Base-by-base conservation (phyloP, 2,113 vertebrate species). In the Suncus etruscus region DNA sequence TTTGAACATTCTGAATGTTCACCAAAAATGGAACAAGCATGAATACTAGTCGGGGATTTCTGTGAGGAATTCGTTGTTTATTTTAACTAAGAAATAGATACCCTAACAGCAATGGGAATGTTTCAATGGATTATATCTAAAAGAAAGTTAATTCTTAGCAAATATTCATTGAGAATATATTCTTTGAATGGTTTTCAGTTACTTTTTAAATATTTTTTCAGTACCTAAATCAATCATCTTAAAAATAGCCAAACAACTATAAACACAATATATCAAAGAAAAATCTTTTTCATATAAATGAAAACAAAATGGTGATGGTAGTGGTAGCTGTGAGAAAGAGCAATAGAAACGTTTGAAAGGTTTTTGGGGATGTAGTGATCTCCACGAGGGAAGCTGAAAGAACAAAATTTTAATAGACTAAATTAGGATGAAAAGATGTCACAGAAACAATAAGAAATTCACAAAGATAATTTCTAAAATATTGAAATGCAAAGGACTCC, bases 291-390 rank as follows among this genome's bases (percentile, higher is more conserved):
- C 25, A 24, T 29, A 90, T 18, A 93, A 8, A 20, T 51, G 63
- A 90, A 65, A 81, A 77, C n/a, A 69, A 93, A 89, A 89, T 25
- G 6, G 27, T 70, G 78, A 89, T 25, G 6, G 27, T 70, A 75
- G 32, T 8, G 15, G 24, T 27, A 84, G 15, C 12, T 54, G 54
- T 15, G 18, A 54, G 54, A 4, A 16, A 54, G 51, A 54, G 51
- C 51, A 54, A 54, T 31, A 11, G 24, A 29, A 82, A 90, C 87
- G 68, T 72, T 24, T 73, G 47, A 25, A 77, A 79, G 54, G 12
- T n/a, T n/a, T 20, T 25, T 16, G 25, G 29, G 4, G 6, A 78
- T 16, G 20, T 65, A 4, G 50, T 48, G 20, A 5, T 3, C 47
- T 63, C 63, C 63, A 54, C 91, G 48, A 83, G 14, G 45, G n/a